Conservation (phyloP, 2,888 invertebrate species). For the Pyralis farinalis region DNA sequence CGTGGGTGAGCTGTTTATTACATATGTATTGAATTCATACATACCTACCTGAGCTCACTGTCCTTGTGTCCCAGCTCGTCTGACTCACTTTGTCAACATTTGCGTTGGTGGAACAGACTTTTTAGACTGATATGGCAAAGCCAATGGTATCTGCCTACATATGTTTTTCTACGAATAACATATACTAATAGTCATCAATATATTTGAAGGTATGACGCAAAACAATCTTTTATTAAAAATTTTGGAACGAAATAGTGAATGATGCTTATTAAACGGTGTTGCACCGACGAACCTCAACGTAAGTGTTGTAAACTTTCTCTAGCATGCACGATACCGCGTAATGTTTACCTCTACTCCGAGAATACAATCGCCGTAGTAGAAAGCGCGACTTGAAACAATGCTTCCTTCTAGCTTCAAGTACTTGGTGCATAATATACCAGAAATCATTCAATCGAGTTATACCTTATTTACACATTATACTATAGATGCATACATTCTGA, state of each 20-base stretch:
- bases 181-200: too few species aligned
- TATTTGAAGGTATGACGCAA: too few species aligned
- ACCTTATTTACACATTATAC: slow-evolving; percentile 12
- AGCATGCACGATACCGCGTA: slow-evolving; percentile 28
- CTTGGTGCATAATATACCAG: slow-evolving; percentile 6
- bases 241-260: too few species aligned
- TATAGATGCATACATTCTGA: slow-evolving; percentile 1
- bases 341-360: slow-evolving; percentile 40
- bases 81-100: slow-evolving; percentile 73
- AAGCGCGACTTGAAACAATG: slow-evolving; percentile 26
- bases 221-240: too few species aligned
- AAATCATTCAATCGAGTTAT: slow-evolving; percentile 18
- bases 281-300: too few species aligned
- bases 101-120: slow-evolving; percentile 68
- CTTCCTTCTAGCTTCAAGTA: slow-evolving; percentile 14
- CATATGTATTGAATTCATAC: slow-evolving; percentile 51
- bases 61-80: slow-evolving; percentile 64
- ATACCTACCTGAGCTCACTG: slow-evolving; percentile 61
- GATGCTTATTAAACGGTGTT: too few species aligned
- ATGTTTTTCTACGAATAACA: neutral
- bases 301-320: slow-evolving; percentile 49
- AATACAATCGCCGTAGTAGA: slow-evolving; percentile 43
- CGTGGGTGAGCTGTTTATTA: slow-evolving; percentile 47
- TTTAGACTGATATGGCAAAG: slow-evolving; percentile 46
- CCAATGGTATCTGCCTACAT: slow-evolving; percentile 16